Percentiles rank a stretch among this genome's conserved stretches.
phyloP scores from a whole-genome alignment of 2,113 vertebrate species.

The Pseudonaja textilis region DNA sequence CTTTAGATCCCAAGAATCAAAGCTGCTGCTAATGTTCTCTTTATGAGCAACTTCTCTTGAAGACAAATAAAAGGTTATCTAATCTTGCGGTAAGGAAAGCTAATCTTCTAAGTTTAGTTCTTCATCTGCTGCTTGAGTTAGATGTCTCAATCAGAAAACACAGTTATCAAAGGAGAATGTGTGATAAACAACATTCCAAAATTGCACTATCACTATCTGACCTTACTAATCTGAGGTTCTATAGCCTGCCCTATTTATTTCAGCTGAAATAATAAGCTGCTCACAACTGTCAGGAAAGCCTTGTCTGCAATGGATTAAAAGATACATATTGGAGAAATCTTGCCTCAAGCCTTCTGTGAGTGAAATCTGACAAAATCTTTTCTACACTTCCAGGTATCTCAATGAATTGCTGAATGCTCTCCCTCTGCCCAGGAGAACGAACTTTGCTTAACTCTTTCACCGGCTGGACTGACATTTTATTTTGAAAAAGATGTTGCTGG shows the following conservation, averaged over 20 bases:
- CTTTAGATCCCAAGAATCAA: slow-evolving; percentile 19
- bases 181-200: slow-evolving; percentile 51
- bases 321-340: slow-evolving; percentile 35
- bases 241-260: slow-evolving; percentile 54
- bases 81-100: slow-evolving; percentile 28
- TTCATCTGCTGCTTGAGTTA: slow-evolving; percentile 3
- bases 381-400: slow-evolving; percentile 39
- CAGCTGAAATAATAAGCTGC: slow-evolving; percentile 46
- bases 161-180: neutral
- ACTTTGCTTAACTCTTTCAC: slow-evolving; percentile 15
- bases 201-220: slow-evolving; percentile 45
- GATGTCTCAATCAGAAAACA: neutral
- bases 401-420: slow-evolving; percentile 36
- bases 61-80: slow-evolving; percentile 6
- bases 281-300: slow-evolving; percentile 54
- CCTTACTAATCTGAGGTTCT: slow-evolving; percentile 52
- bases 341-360: slow-evolving; percentile 20
- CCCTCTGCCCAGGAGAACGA: neutral
- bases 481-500: neutral
- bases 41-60: neutral
- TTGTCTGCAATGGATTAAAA: slow-evolving; percentile 61
- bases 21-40: slow-evolving; percentile 8
- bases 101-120: slow-evolving; percentile 17
- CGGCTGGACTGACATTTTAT: neutral
- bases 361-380: slow-evolving; percentile 44